These are phyloP conservation scores for Coenobita brevimanus DNA, from an alignment of 1,140 invertebrate species.

Conservation along the genomic window DNA sequence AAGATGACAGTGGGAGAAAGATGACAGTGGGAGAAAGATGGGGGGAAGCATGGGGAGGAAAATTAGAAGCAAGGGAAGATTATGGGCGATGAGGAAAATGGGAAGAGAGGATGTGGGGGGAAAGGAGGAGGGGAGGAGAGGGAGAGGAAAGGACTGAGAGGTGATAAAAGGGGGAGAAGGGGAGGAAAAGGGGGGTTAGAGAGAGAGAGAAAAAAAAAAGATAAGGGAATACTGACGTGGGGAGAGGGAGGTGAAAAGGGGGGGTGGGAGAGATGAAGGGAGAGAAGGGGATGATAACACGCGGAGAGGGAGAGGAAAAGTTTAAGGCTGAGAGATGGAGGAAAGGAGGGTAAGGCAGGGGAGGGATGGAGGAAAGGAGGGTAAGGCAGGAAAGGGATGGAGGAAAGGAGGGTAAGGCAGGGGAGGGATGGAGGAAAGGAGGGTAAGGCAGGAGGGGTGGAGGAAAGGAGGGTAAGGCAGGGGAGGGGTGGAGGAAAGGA, in stretches of 20 bases:
- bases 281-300: not conserved
- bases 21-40: not conserved
- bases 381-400: not conserved
- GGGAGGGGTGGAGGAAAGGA: not conserved
- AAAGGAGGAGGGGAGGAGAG: not conserved
- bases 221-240: not conserved
- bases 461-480: not conserved
- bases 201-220: not conserved
- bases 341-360: not conserved
- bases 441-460: not conserved
- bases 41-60: not conserved
- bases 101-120: not conserved
- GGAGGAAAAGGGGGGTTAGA: not conserved
- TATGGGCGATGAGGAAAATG: too few species aligned
- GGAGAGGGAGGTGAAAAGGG: not conserved
- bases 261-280: not conserved
- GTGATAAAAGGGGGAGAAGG: not conserved
- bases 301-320: not conserved
- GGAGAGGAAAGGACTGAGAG: not conserved
- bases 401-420: not conserved
- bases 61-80: too few species aligned
- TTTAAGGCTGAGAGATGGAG: not conserved
- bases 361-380: too few species aligned
- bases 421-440: not conserved
- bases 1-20: too few species aligned